A percentile compares a stretch with the other conserved stretches of the same genome.
Conservation (phyloP, 2,113 vertebrate genomes). For the Rhodinocichla rosea region DNA sequence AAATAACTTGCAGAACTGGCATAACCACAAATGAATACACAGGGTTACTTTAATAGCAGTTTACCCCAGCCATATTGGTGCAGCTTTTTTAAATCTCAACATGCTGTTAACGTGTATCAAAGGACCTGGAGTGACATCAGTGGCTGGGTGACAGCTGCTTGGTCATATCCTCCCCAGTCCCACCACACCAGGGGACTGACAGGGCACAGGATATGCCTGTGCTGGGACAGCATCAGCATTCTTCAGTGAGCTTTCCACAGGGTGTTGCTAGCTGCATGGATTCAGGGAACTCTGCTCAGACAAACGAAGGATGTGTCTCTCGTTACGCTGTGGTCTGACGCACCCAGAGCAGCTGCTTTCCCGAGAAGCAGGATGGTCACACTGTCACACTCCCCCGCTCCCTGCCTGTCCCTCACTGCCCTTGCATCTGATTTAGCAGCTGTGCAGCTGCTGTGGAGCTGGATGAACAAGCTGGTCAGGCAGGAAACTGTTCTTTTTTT, state of each 20-base stretch:
- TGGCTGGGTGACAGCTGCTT: neutral
- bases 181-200: neutral
- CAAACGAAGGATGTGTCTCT: neutral
- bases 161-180: neutral
- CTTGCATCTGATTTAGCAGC: neutral
- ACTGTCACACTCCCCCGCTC: rapidly evolving
- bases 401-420: neutral
- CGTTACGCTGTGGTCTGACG: neutral
- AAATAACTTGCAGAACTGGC: neutral
- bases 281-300: constrained; percentile 21
- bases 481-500: neutral
- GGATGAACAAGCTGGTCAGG: neutral
- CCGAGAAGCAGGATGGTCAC: neutral
- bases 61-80: neutral
- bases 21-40: neutral
- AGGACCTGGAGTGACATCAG: neutral
- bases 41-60: neutral
- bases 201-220: neutral
- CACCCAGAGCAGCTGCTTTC: neutral
- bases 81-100: neutral
- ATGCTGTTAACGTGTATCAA: neutral
- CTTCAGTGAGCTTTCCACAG: neutral
- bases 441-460: neutral
- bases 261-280: neutral
- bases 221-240: neutral